phyloP scores from a whole-genome alignment of 2,888 invertebrate species.

The Bugulina stolonifera region DNA sequence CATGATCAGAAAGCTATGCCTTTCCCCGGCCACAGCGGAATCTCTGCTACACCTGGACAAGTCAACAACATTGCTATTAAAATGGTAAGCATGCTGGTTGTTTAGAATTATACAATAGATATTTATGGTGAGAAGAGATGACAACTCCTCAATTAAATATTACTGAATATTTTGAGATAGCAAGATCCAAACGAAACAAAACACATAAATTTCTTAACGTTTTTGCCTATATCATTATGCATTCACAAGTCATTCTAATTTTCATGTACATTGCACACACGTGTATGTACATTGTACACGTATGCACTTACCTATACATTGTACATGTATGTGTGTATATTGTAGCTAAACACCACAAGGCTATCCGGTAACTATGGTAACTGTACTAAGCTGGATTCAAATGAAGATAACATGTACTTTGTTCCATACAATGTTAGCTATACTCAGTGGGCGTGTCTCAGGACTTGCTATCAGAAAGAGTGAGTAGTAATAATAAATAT shows the following conservation, averaged over 20 bases:
- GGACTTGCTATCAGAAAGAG: constrained; percentile 23
- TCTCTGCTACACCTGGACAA: constrained; percentile 25
- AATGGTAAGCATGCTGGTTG: constrained; percentile 6
- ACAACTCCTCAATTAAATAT: too few species aligned
- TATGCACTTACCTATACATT: too few species aligned
- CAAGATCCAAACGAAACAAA: too few species aligned
- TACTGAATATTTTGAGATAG: too few species aligned
- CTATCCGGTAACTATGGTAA: neutral
- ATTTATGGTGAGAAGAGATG: too few species aligned
- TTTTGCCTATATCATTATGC: too few species aligned
- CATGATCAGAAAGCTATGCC: constrained; percentile 28
- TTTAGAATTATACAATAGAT: neutral
- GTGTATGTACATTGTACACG: too few species aligned
- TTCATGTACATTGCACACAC: too few species aligned
- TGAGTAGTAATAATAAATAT: too few species aligned
- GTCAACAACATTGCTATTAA: constrained; percentile 27
- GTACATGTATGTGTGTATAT: too few species aligned
- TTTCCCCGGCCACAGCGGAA: constrained; percentile 28
- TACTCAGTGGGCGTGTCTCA: constrained; percentile 18
- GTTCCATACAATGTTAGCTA: constrained; percentile 13
- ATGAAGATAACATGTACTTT: constrained; percentile 19
- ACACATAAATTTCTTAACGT: too few species aligned
- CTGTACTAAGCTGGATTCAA: neutral
- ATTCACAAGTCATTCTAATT: too few species aligned
- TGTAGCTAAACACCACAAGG: neutral